A percentile compares a stretch with the other conserved stretches of the same genome.
These are phyloP conservation scores for Cyphomyrmex costatus DNA, from an alignment of 1,140 invertebrate genomes.

Conservation along the genomic window DNA sequence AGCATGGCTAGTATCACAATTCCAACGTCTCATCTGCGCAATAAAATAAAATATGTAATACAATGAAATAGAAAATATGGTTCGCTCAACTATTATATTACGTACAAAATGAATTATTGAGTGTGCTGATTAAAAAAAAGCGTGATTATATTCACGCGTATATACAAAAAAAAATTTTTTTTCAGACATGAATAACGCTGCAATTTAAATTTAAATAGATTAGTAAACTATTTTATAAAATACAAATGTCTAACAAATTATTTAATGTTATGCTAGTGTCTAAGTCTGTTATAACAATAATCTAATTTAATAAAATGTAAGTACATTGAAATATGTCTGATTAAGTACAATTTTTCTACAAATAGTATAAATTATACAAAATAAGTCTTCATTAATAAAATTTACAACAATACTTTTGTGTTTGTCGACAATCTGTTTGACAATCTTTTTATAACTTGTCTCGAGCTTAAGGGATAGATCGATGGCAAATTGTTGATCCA, in stretches of 20 bases:
- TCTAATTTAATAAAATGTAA: background rate
- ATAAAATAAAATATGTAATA: conserved; percentile 2
- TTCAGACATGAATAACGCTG: background rate
- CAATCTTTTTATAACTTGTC: too few relatives aligned
- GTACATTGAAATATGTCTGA: conserved; percentile 5
- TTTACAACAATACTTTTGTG: too few relatives aligned
- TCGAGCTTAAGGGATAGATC: too few relatives aligned
- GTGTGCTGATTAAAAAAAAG: conserved; percentile 21
- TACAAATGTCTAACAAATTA: background rate
- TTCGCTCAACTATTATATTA: conserved; percentile 30
- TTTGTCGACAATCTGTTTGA: too few relatives aligned
- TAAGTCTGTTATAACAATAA: conserved; percentile 19
- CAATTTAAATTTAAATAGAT: conserved; percentile 14
- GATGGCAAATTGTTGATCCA: too few relatives aligned
- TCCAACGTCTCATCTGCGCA: conserved; percentile 54
- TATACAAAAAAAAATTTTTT: conserved; percentile 34
- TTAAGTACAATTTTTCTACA: conserved; percentile 37
- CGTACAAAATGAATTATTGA: conserved; percentile 20
- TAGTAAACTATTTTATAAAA: conserved; percentile 9
- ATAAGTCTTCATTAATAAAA: conserved; percentile 26
- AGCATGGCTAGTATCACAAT: conserved; percentile 86
- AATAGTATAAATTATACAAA: conserved; percentile 62
- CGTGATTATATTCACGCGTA: background rate
- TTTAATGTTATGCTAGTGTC: conserved; percentile 10
- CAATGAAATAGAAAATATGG: conserved; percentile 14